phyloP scores from a whole-genome alignment of 2,888 invertebrate genomes.

The Chymomyza procnemis region DNA sequence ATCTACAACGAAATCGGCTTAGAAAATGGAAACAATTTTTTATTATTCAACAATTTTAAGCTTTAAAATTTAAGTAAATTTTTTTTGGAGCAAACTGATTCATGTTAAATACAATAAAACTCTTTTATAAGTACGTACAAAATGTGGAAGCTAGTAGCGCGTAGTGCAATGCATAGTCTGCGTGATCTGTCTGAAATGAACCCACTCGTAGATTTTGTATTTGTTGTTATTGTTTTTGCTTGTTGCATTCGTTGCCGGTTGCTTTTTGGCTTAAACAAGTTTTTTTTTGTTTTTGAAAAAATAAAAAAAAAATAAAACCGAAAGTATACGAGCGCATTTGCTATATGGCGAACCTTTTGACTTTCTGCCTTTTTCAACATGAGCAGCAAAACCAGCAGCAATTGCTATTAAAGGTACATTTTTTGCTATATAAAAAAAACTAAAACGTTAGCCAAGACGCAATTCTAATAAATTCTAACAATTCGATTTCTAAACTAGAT shows the following conservation, averaged over 20 bases:
- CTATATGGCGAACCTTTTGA: conserved; percentile 54
- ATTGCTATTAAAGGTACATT: conserved; percentile 55
- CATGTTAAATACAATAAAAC: too few relatives aligned
- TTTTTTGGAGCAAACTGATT: too few relatives aligned
- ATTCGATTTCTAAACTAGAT: too few relatives aligned
- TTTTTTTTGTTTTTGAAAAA: too few relatives aligned
- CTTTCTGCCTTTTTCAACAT: conserved; percentile 26
- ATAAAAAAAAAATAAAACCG: conserved; percentile 53
- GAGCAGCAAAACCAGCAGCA: neutral
- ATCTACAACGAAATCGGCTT: too few relatives aligned
- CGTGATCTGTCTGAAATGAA: too few relatives aligned
- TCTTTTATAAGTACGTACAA: too few relatives aligned
- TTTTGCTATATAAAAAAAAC: conserved; percentile 2
- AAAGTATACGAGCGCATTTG: conserved; percentile 51
- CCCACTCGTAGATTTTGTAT: conserved; percentile 1
- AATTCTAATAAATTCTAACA: too few relatives aligned
- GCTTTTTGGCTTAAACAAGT: conserved; percentile 8
- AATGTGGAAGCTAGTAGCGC: too few relatives aligned
- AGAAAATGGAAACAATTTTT: too few relatives aligned
- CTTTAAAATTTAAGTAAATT: too few relatives aligned
- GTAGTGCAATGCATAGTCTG: neutral
- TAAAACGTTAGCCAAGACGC: conserved; percentile 29
- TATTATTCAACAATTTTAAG: too few relatives aligned
- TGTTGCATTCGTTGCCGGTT: conserved; percentile 31
- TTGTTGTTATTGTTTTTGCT: conserved; percentile 31